These are phyloP conservation scores for Pristionchus mayeri DNA, from an alignment of 2,888 invertebrate species.

Conservation along the genomic window DNA sequence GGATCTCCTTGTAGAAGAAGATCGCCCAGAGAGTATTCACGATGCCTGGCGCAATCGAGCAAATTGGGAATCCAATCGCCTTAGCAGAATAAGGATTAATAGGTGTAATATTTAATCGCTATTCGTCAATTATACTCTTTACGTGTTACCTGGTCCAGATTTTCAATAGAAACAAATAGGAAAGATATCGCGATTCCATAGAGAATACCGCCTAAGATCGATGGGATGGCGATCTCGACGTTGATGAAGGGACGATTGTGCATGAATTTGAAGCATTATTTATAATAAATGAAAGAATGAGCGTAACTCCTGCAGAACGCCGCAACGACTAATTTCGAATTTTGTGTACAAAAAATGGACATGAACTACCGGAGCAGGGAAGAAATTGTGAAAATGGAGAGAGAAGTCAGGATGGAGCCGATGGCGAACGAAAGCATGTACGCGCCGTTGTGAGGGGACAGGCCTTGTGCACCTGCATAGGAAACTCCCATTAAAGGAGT, in stretches of 20 bases:
- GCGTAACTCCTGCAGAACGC: no score
- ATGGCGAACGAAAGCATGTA: constrained; percentile 40
- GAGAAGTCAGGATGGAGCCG: constrained; percentile 25
- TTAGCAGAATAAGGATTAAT: no score
- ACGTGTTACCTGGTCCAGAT: constrained; percentile 62
- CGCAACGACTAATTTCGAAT: background rate
- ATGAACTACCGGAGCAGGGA: constrained; percentile 45
- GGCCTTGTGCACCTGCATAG: background rate
- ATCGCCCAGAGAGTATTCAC: constrained; percentile 64
- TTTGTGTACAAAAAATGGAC: no score
- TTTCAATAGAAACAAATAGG: constrained; percentile 64
- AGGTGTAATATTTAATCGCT: no score
- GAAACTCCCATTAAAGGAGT: no score
- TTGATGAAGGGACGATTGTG: constrained; percentile 61
- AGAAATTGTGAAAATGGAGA: constrained; percentile 50
- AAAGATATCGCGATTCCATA: constrained; percentile 59
- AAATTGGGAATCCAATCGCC: constrained; percentile 65
- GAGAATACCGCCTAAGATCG: constrained; percentile 57
- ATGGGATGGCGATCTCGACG: constrained; percentile 60
- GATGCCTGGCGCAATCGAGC: constrained; percentile 62
- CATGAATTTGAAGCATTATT: no score
- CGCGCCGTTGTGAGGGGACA: constrained; percentile 29
- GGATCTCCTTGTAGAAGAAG: constrained; percentile 61
- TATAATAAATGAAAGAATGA: no score
- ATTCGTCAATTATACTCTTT: background rate